Conservation (phyloP, 2,797 vertebrate species). For the Pogoniulus pusillus region DNA sequence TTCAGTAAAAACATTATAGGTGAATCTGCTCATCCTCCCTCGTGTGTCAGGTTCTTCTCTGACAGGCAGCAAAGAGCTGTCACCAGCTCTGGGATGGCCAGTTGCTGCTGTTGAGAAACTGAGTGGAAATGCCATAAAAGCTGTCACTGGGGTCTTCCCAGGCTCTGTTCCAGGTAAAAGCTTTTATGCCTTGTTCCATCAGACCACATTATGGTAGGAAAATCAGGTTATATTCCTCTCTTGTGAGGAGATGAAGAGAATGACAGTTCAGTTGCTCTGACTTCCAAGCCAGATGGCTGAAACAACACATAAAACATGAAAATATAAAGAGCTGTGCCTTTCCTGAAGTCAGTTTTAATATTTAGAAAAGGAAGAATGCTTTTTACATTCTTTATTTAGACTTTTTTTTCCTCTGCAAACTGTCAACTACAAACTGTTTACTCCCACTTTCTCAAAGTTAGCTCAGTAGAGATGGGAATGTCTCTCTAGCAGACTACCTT, state of each 20-base stretch:
- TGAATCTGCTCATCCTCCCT: background rate
- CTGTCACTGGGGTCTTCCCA: background rate
- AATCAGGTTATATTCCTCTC: slow-evolving; percentile 19
- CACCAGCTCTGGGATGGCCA: background rate
- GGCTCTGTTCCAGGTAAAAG: slow-evolving; percentile 37
- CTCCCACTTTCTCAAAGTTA: background rate
- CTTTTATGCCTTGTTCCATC: slow-evolving; percentile 31
- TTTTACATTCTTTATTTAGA: background rate
- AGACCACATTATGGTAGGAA: background rate
- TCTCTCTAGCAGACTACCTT: background rate
- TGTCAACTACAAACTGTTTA: background rate
- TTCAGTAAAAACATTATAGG: background rate
- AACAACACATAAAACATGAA: background rate
- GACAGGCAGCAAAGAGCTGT: slow-evolving; percentile 12
- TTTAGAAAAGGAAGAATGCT: background rate
- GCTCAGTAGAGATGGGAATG: background rate
- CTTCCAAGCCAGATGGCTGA: slow-evolving; percentile 3
- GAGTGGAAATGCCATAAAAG: slow-evolving; percentile 15
- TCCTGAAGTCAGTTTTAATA: background rate
- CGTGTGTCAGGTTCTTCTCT: background rate
- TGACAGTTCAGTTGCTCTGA: background rate
- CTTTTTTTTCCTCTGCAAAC: background rate
- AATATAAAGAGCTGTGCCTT: background rate
- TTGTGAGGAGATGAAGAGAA: background rate
- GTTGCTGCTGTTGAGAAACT: background rate